These are phyloP conservation scores for Lasioglossum villosulum DNA, from an alignment of 2,888 invertebrate species.

Conservation along the genomic window DNA sequence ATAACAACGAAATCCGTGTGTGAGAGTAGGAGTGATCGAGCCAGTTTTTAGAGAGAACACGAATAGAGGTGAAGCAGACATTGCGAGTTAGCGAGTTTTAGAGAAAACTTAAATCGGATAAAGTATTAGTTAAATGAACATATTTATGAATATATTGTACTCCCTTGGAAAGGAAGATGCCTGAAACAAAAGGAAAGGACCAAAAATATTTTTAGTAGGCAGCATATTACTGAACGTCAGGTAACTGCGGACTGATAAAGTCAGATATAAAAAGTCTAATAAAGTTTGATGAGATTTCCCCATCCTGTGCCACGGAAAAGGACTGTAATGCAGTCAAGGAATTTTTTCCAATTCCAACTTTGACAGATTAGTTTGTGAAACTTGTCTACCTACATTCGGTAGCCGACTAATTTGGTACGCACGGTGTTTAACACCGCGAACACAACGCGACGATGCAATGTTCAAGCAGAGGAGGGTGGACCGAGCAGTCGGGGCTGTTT, in stretches of 20 bases:
- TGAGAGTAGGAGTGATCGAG: too few relatives aligned
- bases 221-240: neutral
- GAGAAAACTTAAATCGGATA: too few relatives aligned
- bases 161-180: neutral
- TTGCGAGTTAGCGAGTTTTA: too few relatives aligned
- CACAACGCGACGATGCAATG: neutral
- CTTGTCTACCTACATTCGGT: neutral
- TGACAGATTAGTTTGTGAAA: neutral
- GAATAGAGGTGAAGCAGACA: too few relatives aligned
- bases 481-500: constrained; percentile 17
- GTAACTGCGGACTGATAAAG: neutral
- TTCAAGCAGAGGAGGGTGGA: neutral
- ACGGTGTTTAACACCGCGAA: neutral
- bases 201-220: neutral
- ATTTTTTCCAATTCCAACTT: neutral
- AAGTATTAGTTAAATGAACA: too few relatives aligned
- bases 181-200: neutral
- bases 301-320: neutral
- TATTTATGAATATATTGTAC: neutral
- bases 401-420: neutral
- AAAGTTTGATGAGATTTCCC: neutral
- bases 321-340: neutral
- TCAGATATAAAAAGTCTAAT: neutral
- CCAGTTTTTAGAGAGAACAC: too few relatives aligned
- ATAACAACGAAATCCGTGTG: too few relatives aligned